Conservation (phyloP, 2,797 vertebrate species). For the Forpus xanthops region DNA sequence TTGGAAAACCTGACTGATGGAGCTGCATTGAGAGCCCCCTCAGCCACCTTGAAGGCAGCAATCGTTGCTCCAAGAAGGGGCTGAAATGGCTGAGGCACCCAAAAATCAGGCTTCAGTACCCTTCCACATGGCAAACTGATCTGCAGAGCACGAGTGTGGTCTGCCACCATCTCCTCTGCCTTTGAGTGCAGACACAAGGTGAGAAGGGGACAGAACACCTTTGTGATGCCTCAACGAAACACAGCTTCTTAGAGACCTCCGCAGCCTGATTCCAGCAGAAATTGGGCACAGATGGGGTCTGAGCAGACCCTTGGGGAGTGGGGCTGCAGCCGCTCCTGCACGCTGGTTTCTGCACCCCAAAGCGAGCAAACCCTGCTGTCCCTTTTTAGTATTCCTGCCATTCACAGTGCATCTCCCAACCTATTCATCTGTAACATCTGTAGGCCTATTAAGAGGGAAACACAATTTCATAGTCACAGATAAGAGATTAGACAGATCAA, state of each 20-base stretch:
- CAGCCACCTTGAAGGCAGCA: neutral
- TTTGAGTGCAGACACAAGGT: neutral
- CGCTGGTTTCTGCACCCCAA: neutral
- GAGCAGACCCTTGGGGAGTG: accelerated
- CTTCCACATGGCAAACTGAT: neutral
- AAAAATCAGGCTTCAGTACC: accelerated
- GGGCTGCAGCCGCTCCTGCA: neutral
- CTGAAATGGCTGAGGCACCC: neutral
- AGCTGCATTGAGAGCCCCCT: neutral
- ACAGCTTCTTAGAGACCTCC: neutral
- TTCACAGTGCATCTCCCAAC: neutral
- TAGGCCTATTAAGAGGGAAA: conserved; percentile 71
- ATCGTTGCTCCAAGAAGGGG: accelerated
- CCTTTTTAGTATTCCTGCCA: conserved; percentile 16
- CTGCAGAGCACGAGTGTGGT: neutral
- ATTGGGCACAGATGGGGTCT: accelerated
- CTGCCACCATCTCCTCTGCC: neutral
- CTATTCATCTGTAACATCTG: conserved; percentile 65
- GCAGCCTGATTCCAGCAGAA: neutral
- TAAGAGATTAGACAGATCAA: conserved; percentile 73
- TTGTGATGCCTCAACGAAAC: neutral
- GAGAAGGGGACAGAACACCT: neutral
- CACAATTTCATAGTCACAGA: conserved; percentile 76
- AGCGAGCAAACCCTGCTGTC: neutral
- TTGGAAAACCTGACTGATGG: accelerated